Evolutionary conservation across 2,113 vertebrate species (phyloP), one percentile per base, ranked within the genome.

Genomic region (Perca fluviatilis): DNA sequence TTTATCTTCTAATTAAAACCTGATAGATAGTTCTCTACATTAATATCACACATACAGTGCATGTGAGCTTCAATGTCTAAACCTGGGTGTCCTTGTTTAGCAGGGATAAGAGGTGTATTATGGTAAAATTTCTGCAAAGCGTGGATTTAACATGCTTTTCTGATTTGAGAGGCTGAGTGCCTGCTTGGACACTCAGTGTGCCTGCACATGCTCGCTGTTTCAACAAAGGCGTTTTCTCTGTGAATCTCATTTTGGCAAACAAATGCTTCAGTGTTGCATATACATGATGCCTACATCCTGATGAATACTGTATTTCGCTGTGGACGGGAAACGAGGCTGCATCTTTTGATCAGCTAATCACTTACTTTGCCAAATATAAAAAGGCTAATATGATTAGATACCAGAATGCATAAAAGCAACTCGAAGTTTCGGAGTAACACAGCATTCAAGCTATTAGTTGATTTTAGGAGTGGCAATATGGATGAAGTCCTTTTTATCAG

Each of bases 1-100:
- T 94, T 92, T 94, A 93, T 94, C 92, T 92, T 93, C 94, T 93
- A 91, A 94, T 93, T 93, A 92, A 91, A 91, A 61, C 80, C 73
- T 67, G 76, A 82, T 62, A 61, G 76, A 91, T 83, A 69, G 49
- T 60, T 83, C 62, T 83, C 71, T 79, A 71, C 64, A 61, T 87
- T 85, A 79, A 84, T 89, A 88, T 81, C 67, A 23, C 33, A 49
- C 77, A 64, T 36, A 53, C 60, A 61, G 80, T 53, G 60, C 74
- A 61, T 8, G 21, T 40, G 74, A 68, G 61, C 66, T 64, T 79
- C 61, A 65, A 19, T 53, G 71, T 53, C 72, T 69, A 56, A 83
- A 77, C 74, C 85, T 70, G 69, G 4, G 50, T 80, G 78, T 85
- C 53, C 68, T 79, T 89, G 81, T 88, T 79, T 47, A 43, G 47